A percentile compares a stretch with the other conserved stretches of the same genome.
Evolutionary conservation across 2,888 invertebrate species (phyloP).

Genomic region (Drosophila nigricruria): DNA sequence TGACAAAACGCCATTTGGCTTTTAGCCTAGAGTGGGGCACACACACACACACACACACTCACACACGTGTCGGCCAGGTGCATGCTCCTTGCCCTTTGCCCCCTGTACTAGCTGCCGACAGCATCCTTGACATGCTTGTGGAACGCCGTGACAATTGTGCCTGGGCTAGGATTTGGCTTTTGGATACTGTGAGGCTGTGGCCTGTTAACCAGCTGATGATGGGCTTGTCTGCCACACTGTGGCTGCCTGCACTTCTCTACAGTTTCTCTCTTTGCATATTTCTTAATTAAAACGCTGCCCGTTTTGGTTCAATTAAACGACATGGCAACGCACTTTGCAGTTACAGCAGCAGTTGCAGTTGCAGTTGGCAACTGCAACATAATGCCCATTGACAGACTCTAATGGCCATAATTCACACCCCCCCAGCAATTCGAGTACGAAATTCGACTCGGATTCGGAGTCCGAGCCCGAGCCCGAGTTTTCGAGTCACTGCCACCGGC

Average conservation of each 20-base stretch:
- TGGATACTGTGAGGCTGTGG: conserved; percentile 5
- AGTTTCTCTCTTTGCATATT: conserved; percentile 32
- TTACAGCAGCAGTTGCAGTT: conserved; percentile 41
- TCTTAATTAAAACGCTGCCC: conserved; percentile 66
- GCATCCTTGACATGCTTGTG: conserved; percentile 75
- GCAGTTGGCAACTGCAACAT: conserved; percentile 29
- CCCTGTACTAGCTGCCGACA: conserved; percentile 55
- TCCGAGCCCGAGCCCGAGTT: conserved; percentile 2
- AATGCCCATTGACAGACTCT: conserved; percentile 22
- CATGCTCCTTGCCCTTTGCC: conserved; percentile 21
- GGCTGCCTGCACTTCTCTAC: conserved; percentile 5
- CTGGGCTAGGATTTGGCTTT: conserved; percentile 29
- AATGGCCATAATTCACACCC: conserved; percentile 16
- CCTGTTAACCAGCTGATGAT: conserved; percentile 27
- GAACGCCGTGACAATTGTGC: conserved; percentile 71
- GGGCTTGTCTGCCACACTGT: conserved; percentile 28
- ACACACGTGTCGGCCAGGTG: conserved; percentile 33
- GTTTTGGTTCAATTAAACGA: conserved; percentile 61
- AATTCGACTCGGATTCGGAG: background rate
- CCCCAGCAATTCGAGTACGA: background rate
- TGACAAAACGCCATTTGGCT: conserved; percentile 77
- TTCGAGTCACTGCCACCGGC: background rate
- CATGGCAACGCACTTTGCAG: conserved; percentile 60
- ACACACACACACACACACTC: conserved; percentile 18
- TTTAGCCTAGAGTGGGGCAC: conserved; percentile 53